phyloP scores from a whole-genome alignment of 2,888 invertebrate genomes.

The Sicus ferrugineus region DNA sequence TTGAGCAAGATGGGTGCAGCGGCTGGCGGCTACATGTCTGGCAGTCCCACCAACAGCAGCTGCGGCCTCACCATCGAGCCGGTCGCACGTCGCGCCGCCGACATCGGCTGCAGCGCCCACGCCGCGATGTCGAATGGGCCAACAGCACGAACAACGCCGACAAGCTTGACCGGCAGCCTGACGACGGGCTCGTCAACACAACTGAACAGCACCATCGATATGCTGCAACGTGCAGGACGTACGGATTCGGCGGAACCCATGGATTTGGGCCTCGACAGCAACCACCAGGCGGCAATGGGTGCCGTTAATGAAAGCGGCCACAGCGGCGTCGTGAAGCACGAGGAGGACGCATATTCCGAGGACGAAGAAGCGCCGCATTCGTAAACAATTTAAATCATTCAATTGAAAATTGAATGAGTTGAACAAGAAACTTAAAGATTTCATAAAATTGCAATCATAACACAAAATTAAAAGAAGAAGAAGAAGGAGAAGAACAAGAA shows the following conservation, averaged over 20 bases:
- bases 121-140: slow-evolving; percentile 33
- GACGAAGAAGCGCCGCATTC: slow-evolving; percentile 64
- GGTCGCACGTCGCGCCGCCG: slow-evolving; percentile 54
- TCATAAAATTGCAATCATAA: background rate
- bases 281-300: slow-evolving; percentile 52
- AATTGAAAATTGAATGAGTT: background rate
- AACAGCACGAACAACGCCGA: background rate
- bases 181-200: slow-evolving; percentile 26
- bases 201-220: slow-evolving; percentile 29
- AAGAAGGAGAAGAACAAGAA: background rate
- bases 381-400: too few relatives aligned
- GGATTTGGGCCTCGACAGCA: slow-evolving; percentile 60
- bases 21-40: slow-evolving; percentile 32
- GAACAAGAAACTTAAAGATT: background rate
- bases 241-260: slow-evolving; percentile 61
- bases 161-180: slow-evolving; percentile 36
- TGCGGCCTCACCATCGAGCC: slow-evolving; percentile 61
- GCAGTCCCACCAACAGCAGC: slow-evolving; percentile 32
- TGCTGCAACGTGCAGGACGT: background rate
- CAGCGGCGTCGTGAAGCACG: slow-evolving; percentile 50
- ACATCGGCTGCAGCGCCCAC: slow-evolving; percentile 41
- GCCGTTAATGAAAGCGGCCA: slow-evolving; percentile 50
- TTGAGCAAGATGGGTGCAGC: slow-evolving; percentile 57
- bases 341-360: slow-evolving; percentile 63
- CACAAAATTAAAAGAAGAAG: background rate